A percentile compares a stretch with the other conserved stretches of the same genome.
phyloP scores from a whole-genome alignment of 2,113 vertebrate species.

The Zosterops hypoxanthus region DNA sequence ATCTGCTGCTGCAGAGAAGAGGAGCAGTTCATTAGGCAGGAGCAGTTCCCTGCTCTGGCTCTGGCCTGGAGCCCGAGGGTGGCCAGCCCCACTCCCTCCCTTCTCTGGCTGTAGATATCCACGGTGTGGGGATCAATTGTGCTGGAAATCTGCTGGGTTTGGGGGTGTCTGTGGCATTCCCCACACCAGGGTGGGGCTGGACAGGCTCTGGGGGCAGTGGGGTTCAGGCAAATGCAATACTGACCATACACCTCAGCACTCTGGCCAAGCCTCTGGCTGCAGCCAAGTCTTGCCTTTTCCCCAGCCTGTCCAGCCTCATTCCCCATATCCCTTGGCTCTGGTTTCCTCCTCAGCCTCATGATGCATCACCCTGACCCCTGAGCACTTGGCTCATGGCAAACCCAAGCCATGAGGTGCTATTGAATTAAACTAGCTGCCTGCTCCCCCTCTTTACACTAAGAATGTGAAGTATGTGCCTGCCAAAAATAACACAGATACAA shows the following conservation, averaged over 20 bases:
- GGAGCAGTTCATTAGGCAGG: conserved; percentile 62
- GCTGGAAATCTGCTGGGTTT: not conserved
- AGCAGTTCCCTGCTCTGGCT: not conserved
- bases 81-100: not conserved
- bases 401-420: not conserved
- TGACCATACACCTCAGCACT: not conserved
- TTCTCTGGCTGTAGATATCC: not conserved
- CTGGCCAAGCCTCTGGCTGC: not conserved
- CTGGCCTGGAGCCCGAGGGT: not conserved
- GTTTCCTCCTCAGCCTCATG: fast-evolving
- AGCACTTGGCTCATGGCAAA: not conserved
- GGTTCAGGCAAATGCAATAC: fast-evolving
- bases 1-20: conserved; percentile 51
- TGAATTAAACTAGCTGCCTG: not conserved
- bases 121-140: not conserved
- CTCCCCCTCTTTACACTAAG: not conserved
- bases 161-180: not conserved
- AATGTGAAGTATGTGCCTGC: not conserved
- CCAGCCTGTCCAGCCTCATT: not conserved
- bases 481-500: not conserved
- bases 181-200: fast-evolving
- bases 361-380: not conserved
- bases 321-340: fast-evolving
- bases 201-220: not conserved
- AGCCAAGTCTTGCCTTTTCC: not conserved